Evolutionary conservation across 1,140 invertebrate species (phyloP), one percentile per base, ranked within the genome.

Genomic region (Hylyphantes graminicola): DNA sequence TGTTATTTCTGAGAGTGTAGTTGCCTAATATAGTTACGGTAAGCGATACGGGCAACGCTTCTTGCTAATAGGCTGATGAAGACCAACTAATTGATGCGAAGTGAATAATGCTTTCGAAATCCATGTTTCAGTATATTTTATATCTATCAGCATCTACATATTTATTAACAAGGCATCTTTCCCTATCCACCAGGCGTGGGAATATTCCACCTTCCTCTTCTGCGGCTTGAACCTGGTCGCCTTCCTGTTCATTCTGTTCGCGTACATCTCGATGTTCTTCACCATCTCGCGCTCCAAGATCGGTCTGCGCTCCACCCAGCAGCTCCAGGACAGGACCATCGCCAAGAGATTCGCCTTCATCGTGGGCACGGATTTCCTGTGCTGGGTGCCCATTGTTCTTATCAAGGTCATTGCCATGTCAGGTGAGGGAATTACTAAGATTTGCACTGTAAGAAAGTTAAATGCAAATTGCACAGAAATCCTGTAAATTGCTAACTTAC

Each of bases 281-380:
- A 92, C 91, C 15, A 92, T 95, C 89, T 94, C 87, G 92, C 91
- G 88, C 90, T 91, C 87, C 93, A 93, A 17, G 89, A 93, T 80
- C 89, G 91, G 86, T 91, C 92, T 68, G 92, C 92, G 67, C 90
- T 93, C 51, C 87, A 94, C 59, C 7, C 89, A 92, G 91, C 48
- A 90, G 91, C 53, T 90, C 91, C 57, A 94, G 93, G 89, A 93
- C 91, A 51, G 93, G 94, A 88, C 93, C 11, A 87, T 95, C 87
- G 93, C 93, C 2, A 88, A 93, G 12, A 90, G 94, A 80, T 94
- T 95, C 88, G 94, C 94, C 86, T 92, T 95, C 85, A 95, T 95
- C 76, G 93, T 95, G 1, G 88, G 94, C 17, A 94, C 94, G 0
- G 93, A 95, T 88, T 92, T 91, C n/a, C 87, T 92, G 35, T 95